Evolutionary conservation across 2,888 invertebrate genomes (phyloP).

Genomic region (Rotaria sp.): DNA sequence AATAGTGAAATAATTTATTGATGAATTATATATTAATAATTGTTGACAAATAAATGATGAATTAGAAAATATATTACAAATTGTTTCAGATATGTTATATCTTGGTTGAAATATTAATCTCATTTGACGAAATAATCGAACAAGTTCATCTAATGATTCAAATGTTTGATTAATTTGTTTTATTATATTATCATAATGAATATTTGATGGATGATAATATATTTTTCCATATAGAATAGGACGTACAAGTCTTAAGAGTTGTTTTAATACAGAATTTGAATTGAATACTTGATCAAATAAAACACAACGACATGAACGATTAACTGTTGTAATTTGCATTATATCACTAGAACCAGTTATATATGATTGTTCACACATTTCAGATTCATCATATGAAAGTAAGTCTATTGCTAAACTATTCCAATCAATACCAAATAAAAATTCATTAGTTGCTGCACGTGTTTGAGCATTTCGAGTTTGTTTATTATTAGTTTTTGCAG

Average conservation of each 20-base stretch:
- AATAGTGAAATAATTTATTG: background rate
- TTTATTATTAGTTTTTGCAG: background rate
- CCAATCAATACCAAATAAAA: background rate
- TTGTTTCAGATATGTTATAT: too few species aligned
- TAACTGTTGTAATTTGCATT: background rate
- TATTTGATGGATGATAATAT: constrained; percentile 33
- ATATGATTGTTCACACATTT: background rate
- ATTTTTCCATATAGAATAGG: constrained; percentile 37
- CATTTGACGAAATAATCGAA: constrained; percentile 2
- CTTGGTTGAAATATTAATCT: background rate
- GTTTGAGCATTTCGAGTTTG: background rate
- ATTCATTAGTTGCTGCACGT: background rate
- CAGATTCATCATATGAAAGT: background rate
- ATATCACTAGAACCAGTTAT: background rate
- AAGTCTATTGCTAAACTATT: background rate
- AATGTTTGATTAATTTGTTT: constrained; percentile 35
- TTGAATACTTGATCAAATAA: background rate
- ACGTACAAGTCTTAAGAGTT: background rate
- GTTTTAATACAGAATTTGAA: background rate
- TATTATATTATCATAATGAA: constrained; percentile 29
- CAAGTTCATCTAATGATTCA: constrained; percentile 13
- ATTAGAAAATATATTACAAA: background rate
- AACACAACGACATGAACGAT: constrained; percentile 4
- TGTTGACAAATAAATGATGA: background rate
- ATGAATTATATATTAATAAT: background rate